Base-by-base conservation (phyloP, 1,140 invertebrate species). In the Drosophila pseudoananassae region DNA sequence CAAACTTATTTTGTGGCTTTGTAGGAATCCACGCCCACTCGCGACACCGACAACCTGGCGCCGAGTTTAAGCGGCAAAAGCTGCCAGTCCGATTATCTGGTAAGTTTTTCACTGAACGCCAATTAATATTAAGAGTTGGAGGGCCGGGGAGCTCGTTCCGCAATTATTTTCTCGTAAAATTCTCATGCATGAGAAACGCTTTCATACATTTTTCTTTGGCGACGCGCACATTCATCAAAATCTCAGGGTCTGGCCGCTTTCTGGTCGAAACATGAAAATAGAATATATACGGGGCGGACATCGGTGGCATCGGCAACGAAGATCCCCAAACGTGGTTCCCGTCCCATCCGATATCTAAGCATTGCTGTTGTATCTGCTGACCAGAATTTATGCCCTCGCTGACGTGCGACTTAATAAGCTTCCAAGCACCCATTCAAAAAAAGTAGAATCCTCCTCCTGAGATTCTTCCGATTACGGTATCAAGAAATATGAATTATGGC, bases 101-200 rank as follows among this genome's bases (percentile, higher is more conserved):
- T 91, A 89, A 91, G 90, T 88, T 58, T 36, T 51, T 23, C 46
- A 31, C 66, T 65, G 64, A 76, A 88, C 68, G 68, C 83, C 78
- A 87, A 87, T 87, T 88, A 88, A 83, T 83, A 88, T 83, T 64
- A 78, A 68, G 50, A 52, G 50, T 15, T 65, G n/a, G 25, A 49
- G 47, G n/a, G 25, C 65, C 38, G 60, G 12, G 43, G 43, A 43
- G 76, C 43, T 58, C 76, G 83, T 88, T 88, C 84, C 83, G 83
- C 83, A 88, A 88, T 88, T 88, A 88, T 88, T 88, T 89, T 83
- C 76, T 88, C 83, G 83, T 88, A 88, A 88, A 88, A 88, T 83
- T 81, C 78, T 79, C 84, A 88, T 88, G 83, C 83, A 74, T 88
- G 83, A 79, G 87, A 65, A 89, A 45, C 83, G 77, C 76, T 83